These are phyloP conservation scores for Automeris io DNA, from an alignment of 2,888 invertebrate genomes.

Conservation along the genomic window DNA sequence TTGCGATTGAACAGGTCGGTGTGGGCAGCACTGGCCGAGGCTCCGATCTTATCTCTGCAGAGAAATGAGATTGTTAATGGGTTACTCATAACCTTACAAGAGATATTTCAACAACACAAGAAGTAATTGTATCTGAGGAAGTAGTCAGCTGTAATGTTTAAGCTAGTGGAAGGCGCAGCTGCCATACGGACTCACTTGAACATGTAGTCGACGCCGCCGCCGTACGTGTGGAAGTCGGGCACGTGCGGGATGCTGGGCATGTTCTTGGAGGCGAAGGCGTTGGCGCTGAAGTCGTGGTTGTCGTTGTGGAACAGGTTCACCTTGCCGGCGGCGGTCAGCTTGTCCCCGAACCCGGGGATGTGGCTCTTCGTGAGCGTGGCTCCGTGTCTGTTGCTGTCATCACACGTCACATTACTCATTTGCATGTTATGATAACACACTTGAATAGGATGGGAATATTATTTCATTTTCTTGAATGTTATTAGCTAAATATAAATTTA, in stretches of 20 bases:
- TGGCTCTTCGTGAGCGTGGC: constrained; percentile 25
- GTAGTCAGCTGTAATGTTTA: background rate
- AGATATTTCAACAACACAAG: too few species aligned
- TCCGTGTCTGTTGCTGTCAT: constrained; percentile 33
- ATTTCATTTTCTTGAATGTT: too few species aligned
- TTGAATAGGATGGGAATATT: too few species aligned
- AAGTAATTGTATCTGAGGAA: too few species aligned
- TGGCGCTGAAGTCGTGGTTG: constrained; percentile 27
- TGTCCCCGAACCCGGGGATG: constrained; percentile 30
- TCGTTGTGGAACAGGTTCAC: constrained; percentile 31
- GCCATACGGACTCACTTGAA: constrained; percentile 1
- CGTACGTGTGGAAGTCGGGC: constrained; percentile 29
- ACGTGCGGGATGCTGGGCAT: constrained; percentile 24
- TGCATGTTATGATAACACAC: too few species aligned
- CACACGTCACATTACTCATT: too few species aligned
- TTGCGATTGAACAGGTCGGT: constrained; percentile 33
- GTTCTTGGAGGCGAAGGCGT: constrained; percentile 26
- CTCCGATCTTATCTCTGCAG: constrained; percentile 33
- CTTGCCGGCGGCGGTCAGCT: constrained; percentile 33
- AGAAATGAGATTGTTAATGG: too few species aligned
- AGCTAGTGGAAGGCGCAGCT: background rate
- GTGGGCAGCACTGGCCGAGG: constrained; percentile 26
- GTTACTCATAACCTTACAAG: too few species aligned
- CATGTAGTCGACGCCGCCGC: constrained; percentile 27
- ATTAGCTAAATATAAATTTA: too few species aligned